Evolutionary conservation across 30 jellyfish, hydroid and myxozoan species (phyloP), one percentile per base, ranked within the genome.

Genomic region (Turritopsis dohrnii): DNA sequence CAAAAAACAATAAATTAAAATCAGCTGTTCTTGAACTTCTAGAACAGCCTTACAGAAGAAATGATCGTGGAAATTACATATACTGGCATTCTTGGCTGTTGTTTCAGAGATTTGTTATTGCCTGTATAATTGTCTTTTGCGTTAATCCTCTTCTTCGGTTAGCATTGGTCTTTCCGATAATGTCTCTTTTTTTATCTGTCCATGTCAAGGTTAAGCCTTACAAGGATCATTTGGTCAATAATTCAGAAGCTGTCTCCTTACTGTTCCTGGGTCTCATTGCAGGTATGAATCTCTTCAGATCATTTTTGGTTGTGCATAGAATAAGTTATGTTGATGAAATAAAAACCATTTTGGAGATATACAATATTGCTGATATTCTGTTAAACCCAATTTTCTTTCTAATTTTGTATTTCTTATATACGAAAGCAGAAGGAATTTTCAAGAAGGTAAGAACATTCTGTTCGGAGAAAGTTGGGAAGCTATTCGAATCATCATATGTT

Each of bases 51-150:
- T 79, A 54, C 30, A 75, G 54, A 21, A 66, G 66, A 25, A 75
- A 84, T 22, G 54, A 29, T 7, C 21, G 72, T n/a, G 85, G 80
- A 18, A 80, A 80, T 20, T 29, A 71, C 53, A 71, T 71, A 75
- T 72, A 79, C 85, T 82, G 77, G 77, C 85, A 83, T 54, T 77
- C 69, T 1, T 52, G 71, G 77, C 90, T 84, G 21, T 20, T 84
- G 19, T 80, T 80, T 21, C 53, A 80, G 30, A 84, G 76, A 16
- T 3, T 72, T 28, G 29, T 74, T 1, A 53, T 73, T 23, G 29
- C 69, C 1, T 65, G 60, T 71, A 71, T 52, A 16, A 66, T 65
- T 22, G 22, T 75, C 66, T n/a, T 84, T 28, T 18, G 52, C 26
- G 13, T 41, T 3, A 84, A 84, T 65, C 71, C 52, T 25, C 53